phyloP scores from a whole-genome alignment of 2,888 invertebrate genomes.

The Papilio elwesi region DNA sequence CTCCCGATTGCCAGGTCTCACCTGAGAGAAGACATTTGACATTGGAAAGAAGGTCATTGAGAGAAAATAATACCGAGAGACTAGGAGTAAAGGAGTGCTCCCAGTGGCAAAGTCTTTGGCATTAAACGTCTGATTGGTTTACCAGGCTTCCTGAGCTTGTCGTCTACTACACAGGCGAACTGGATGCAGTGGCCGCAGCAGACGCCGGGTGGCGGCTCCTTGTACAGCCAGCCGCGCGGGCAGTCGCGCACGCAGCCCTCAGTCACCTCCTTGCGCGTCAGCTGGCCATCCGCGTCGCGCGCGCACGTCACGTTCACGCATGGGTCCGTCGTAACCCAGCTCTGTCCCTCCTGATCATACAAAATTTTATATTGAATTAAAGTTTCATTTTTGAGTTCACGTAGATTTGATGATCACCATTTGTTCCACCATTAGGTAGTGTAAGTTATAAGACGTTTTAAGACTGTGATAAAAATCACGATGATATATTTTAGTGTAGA shows the following conservation, averaged over 20 bases:
- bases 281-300: conserved; percentile 65
- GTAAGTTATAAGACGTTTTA: no score
- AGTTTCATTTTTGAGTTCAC: neutral
- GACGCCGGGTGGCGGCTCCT: conserved; percentile 56
- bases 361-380: neutral
- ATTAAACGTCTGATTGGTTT: neutral
- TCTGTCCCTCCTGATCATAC: conserved; percentile 69
- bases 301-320: conserved; percentile 82
- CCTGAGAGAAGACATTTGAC: conserved; percentile 51
- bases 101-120: no score
- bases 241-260: conserved; percentile 77
- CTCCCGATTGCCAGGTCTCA: conserved; percentile 84
- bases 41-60: no score
- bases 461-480: no score
- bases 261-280: conserved; percentile 67
- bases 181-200: conserved; percentile 88
- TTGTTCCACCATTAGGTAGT: no score
- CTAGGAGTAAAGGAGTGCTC: no score
- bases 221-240: conserved; percentile 84
- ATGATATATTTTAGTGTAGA: no score
- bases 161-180: conserved; percentile 82
- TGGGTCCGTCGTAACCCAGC: conserved; percentile 81
- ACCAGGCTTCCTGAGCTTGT: conserved; percentile 77
- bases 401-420: neutral
- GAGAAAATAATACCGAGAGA: no score